phyloP scores from a whole-genome alignment of 2,888 invertebrate species.

The Ennomos quercinarius region DNA sequence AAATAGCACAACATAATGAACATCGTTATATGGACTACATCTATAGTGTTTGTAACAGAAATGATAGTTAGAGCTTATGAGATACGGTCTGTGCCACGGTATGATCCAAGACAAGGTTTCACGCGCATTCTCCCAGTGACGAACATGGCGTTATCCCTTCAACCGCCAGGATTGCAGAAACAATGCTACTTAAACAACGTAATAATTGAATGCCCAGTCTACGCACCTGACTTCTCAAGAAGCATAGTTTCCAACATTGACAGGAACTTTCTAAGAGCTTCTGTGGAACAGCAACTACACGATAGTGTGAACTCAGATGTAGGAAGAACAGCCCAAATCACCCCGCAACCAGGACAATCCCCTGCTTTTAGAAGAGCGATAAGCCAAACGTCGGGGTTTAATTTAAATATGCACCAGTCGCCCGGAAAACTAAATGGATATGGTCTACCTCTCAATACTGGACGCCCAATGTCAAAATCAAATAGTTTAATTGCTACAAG shows the following conservation, averaged over 20 bases:
- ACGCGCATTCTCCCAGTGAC: background rate
- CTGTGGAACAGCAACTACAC: background rate
- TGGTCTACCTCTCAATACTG: constrained; percentile 1
- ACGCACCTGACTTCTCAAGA: background rate
- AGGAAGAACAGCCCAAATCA: background rate
- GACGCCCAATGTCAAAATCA: background rate
- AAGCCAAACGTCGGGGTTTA: background rate
- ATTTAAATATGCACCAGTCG: constrained; percentile 7
- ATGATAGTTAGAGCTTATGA: constrained; percentile 6
- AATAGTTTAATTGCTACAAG: background rate
- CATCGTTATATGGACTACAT: background rate
- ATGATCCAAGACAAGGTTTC: constrained; percentile 5
- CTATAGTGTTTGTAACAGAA: constrained; percentile 5
- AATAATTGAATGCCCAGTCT: constrained; percentile 6
- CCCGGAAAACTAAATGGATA: constrained; percentile 9
- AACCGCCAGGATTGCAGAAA: background rate
- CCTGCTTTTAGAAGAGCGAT: constrained; percentile 16
- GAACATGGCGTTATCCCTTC: constrained; percentile 6
- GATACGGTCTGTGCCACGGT: constrained; percentile 6
- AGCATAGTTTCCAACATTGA: constrained; percentile 2
- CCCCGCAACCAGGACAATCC: background rate
- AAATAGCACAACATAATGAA: constrained; percentile 4
- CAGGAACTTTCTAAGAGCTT: background rate
- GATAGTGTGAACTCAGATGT: background rate
- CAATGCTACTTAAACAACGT: constrained; percentile 9